Evolutionary conservation across 2,797 vertebrate species (phyloP).

Genomic region (Epinephelus awoara): DNA sequence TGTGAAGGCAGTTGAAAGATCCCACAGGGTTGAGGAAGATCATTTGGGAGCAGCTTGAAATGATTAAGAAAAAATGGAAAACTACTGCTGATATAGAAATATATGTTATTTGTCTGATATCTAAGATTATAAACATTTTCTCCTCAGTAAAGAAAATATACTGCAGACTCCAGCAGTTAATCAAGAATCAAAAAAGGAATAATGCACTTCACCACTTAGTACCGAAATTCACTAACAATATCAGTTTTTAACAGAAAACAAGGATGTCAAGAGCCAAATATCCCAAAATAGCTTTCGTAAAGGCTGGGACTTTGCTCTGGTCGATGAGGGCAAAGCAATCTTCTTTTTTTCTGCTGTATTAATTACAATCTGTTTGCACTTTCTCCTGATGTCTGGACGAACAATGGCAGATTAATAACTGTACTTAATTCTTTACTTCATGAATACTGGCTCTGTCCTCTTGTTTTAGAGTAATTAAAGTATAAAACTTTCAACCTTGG

Average conservation of each 20-base stretch:
- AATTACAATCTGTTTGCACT: conserved; percentile 21
- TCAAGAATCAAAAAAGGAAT: not conserved
- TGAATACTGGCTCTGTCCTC: conserved; percentile 18
- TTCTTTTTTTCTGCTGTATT: conserved; percentile 15
- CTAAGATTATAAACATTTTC: not conserved
- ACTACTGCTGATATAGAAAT: not conserved
- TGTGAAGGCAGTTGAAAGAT: too few relatives aligned
- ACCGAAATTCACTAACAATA: not conserved
- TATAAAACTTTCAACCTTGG: conserved; percentile 39
- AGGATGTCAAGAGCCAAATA: not conserved
- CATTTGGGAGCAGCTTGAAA: not conserved
- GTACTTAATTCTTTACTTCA: conserved; percentile 10
- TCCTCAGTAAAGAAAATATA: not conserved
- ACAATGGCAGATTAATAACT: conserved; percentile 44
- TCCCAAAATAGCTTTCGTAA: too few relatives aligned
- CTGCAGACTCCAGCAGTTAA: not conserved
- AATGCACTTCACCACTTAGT: not conserved
- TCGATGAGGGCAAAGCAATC: not conserved
- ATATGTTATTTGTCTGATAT: not conserved
- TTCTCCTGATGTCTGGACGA: conserved; percentile 26
- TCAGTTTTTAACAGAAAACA: not conserved
- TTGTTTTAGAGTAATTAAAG: conserved; percentile 56
- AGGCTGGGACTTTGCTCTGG: not conserved
- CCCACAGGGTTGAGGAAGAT: not conserved
- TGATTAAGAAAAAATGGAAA: not conserved